A percentile compares a stretch with the other conserved stretches of the same genome.
Evolutionary conservation across 2,888 invertebrate genomes (phyloP).

Genomic region (Lacanobia oleracea): DNA sequence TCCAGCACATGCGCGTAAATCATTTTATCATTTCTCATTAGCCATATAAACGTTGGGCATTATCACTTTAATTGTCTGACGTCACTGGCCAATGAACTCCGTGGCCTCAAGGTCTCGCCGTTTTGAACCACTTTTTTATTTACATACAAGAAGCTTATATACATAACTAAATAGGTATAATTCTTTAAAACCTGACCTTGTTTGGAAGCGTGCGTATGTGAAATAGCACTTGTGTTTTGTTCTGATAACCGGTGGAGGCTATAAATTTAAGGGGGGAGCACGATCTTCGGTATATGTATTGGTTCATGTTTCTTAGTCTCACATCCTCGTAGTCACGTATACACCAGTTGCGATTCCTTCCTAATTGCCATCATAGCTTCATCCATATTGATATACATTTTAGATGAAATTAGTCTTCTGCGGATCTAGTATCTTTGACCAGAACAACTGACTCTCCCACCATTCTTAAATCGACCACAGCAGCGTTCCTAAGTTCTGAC

Average conservation of each 20-base stretch:
- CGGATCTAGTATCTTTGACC: no score
- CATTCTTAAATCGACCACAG: no score
- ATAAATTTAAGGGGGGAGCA: conserved; percentile 14
- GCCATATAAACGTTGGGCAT: conserved; percentile 49
- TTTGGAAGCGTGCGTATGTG: conserved; percentile 5
- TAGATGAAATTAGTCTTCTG: no score
- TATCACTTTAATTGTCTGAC: conserved; percentile 70
- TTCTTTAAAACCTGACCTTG: conserved; percentile 32
- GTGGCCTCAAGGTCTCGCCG: conserved; percentile 66
- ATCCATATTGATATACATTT: no score
- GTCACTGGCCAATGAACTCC: conserved; percentile 68
- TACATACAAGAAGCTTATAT: conserved; percentile 47
- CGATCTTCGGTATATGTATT: conserved; percentile 2
- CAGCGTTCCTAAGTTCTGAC: no score
- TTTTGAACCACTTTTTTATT: conserved; percentile 64
- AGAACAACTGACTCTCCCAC: no score
- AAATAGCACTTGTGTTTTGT: conserved; percentile 9
- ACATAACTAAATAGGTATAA: conserved; percentile 28
- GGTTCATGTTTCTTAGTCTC: background rate
- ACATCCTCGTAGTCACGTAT: no score
- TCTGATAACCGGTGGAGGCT: conserved; percentile 19
- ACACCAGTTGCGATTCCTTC: background rate
- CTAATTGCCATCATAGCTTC: no score
- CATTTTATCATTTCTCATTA: conserved; percentile 60
- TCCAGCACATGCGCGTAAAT: conserved; percentile 23